phyloP scores from a whole-genome alignment of 1,140 invertebrate genomes.

The Bradysia coprophila region DNA sequence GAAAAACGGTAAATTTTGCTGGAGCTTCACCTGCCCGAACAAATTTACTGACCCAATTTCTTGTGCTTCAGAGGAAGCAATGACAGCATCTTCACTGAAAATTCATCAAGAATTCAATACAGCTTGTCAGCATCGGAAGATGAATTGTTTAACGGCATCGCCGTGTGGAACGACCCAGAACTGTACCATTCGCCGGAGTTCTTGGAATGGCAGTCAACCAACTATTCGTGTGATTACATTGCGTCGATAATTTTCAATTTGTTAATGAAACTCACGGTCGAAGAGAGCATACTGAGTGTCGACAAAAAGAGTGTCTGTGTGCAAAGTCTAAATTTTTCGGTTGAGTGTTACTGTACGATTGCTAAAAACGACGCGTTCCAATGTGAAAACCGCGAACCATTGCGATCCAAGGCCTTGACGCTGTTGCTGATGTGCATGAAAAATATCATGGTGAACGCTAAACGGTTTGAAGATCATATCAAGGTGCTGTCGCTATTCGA shows the following conservation, averaged over 20 bases:
- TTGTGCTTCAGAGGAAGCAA: too few species aligned
- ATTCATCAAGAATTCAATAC: too few species aligned
- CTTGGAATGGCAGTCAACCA: too few species aligned
- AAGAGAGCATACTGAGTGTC: background rate
- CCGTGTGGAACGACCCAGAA: too few species aligned
- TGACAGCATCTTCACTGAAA: too few species aligned
- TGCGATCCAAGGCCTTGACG: background rate
- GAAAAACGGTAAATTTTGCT: too few species aligned
- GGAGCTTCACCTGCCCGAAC: too few species aligned
- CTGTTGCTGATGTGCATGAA: background rate
- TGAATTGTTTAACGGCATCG: too few species aligned
- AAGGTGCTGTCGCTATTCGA: background rate
- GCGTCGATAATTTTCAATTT: background rate
- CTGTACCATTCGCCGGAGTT: too few species aligned
- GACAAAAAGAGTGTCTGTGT: background rate
- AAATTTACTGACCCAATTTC: too few species aligned
- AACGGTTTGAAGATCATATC: background rate
- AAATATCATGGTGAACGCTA: background rate
- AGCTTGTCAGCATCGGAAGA: too few species aligned
- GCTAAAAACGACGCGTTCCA: background rate
- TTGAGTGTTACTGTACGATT: background rate
- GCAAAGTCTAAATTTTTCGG: background rate
- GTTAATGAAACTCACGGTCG: background rate
- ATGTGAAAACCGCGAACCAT: background rate
- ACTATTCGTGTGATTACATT: background rate